These are phyloP conservation scores for Leucozona laternaria DNA, from an alignment of 2,888 invertebrate species.

Conservation along the genomic window DNA sequence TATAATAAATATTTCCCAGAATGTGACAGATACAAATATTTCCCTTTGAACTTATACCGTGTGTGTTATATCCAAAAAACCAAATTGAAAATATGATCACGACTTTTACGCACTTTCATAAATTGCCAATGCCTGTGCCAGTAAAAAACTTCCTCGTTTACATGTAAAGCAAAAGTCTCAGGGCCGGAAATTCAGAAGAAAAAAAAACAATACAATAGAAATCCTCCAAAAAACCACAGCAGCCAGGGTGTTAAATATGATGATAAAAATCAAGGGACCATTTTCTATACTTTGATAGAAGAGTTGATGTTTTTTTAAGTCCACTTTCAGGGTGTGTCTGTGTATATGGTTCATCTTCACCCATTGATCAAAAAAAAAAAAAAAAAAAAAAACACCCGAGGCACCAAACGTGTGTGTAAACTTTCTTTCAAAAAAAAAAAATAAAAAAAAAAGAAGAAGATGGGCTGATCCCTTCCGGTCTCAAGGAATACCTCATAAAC, in stretches of 20 bases:
- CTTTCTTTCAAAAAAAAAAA: background rate
- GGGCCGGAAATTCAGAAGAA: background rate
- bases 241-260: slow-evolving; percentile 3
- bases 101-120: slow-evolving; percentile 14
- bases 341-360: background rate
- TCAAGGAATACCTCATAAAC: slow-evolving; percentile 59
- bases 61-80: background rate
- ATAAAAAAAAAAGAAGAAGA: slow-evolving; percentile 7
- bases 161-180: background rate
- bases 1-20: too few relatives aligned
- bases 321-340: background rate
- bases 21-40: background rate
- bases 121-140: background rate
- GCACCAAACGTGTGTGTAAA: slow-evolving; percentile 19
- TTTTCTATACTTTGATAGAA: slow-evolving; percentile 3
- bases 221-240: slow-evolving; percentile 11
- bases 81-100: slow-evolving; percentile 12
- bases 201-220: background rate
- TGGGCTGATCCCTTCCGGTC: slow-evolving; percentile 35
- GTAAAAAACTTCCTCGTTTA: background rate
- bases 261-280: slow-evolving; percentile 23
- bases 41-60: background rate
- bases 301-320: slow-evolving; percentile 3
- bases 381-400: slow-evolving; percentile 1
- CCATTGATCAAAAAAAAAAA: slow-evolving; percentile 4